Evolutionary conservation across 2,797 vertebrate genomes (phyloP), one percentile per base, ranked within the genome.

Genomic region (Rhodeus uyekii): DNA sequence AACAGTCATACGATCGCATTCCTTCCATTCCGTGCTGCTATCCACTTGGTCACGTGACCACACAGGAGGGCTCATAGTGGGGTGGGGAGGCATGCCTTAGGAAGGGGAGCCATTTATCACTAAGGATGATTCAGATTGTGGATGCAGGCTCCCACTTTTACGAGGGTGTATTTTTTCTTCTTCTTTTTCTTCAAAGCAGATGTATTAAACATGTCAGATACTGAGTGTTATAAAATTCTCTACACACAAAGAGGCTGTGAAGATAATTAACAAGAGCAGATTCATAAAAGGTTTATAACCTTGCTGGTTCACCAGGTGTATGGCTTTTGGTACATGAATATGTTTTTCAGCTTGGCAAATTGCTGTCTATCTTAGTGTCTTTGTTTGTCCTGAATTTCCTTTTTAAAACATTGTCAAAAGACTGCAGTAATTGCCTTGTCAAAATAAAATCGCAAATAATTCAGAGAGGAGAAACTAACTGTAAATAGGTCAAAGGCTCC

Each of bases 1-100:
- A 89, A 88, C 84, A 85, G 89, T 90, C 89, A 90, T 89, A 87
- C 82, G 78, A 90, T 90, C 85, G 87, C 92, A 92, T 93, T 92
- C 90, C 87, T 90, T 86, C 86, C 89, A 90, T 92, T 91, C 89
- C 85, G 77, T 85, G 58, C 78, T 76, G 77, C 89, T 90, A 88
- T 91, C 87, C 88, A 81, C 88, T 86, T 9, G 39, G 86, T 92
- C 91, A 92, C 89, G 86, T 90, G 89, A 91, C 76, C 76, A 67
- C 36, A 48, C 68, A 87, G 85, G 76, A 86, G 86, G 71, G 83
- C 61, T 78, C 44, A 84, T 71, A 71, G 77, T 60, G 63, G 64
- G 14, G 48, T 60, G 76, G 77, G 44, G 68, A 78, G 80, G 78
- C 46, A 32, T n/a, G 76, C 82, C 80, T 82, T 63, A 27, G 50